Percentiles rank a stretch among this genome's conserved stretches.
Conservation (phyloP, 1,140 invertebrate genomes). For the Epicauta chinensis region DNA sequence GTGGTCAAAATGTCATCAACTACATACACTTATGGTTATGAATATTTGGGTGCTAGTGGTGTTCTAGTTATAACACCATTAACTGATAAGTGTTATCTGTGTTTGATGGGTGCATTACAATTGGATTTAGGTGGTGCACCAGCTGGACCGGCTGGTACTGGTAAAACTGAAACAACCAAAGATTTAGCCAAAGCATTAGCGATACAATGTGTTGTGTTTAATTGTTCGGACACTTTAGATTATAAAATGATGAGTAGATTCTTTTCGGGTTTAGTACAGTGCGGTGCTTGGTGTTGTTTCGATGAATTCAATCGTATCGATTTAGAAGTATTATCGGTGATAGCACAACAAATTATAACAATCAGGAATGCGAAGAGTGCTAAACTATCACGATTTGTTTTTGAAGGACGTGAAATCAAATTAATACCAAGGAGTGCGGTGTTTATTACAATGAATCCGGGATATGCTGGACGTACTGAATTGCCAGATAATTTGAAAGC, state of each 20-base stretch:
- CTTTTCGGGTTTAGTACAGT: conserved; percentile 79
- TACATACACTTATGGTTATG: conserved; percentile 81
- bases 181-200: conserved; percentile 83
- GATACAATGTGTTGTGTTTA: conserved; percentile 86
- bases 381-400: conserved; percentile 66
- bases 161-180: conserved; percentile 93
- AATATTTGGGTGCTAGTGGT: conserved; percentile 82
- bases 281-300: conserved; percentile 87
- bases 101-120: conserved; percentile 81
- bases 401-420: conserved; percentile 85
- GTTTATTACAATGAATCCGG: conserved; percentile 89
- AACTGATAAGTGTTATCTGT: conserved; percentile 82
- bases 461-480: conserved; percentile 82
- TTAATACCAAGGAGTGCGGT: conserved; percentile 79
- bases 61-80: conserved; percentile 76
- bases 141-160: conserved; percentile 85
- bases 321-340: conserved; percentile 85
- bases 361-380: conserved; percentile 68
- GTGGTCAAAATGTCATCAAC: conserved; percentile 71
- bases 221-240: conserved; percentile 80
- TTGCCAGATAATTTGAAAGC: conserved; percentile 79
- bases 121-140: conserved; percentile 79
- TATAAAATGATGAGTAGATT: conserved; percentile 86
- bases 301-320: conserved; percentile 90
- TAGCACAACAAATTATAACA: conserved; percentile 75